Base-by-base conservation (phyloP, 2,888 invertebrate genomes). In the Toxonevra muliebris region DNA sequence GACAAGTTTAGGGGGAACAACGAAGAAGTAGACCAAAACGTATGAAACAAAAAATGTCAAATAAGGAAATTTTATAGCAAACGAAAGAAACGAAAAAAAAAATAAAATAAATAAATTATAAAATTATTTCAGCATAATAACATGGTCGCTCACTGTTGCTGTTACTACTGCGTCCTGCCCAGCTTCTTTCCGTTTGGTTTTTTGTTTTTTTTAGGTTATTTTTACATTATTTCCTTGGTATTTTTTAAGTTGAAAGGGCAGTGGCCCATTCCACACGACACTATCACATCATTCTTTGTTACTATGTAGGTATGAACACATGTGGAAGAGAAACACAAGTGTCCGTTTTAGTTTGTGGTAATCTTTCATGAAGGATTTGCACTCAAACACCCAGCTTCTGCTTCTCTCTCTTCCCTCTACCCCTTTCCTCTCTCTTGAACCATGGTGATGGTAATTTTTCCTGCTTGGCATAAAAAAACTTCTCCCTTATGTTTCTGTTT, bases 101-200 rank as follows among this genome's bases (percentile, higher is more conserved):
- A 69, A 65, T 58, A 77, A 77, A 81, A 78, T 80, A 82, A 82
- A 82, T 82, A 82, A 80, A 82, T 82, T 82, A 81, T 82, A 82
- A 82, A 82, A 82, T 82, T 82, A 82, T 82, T 82, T 82, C 79
- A 76, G 80, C 80, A 81, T 82, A 82, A 82, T 82, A 81, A 81
- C 80, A 81, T 82, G 30, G 83, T 82, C 62, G 62, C 55, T 65
- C 68, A 65, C 58, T 66, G 58, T 52, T 50, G 45, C 11, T 50
- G 57, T 19, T 52, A 58, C 58, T 62, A 7, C 62, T 67, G 59
- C 54, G 61, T 65, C 17, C 50, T 66, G 42, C 20, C 13, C 62
- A 62, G 59, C 54, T 58, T 65, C 17, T 45, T 66, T 52, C 20
- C 13, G 15, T 15, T 50, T 30, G 30, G 3, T 30, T 30, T 30